phyloP scores from a whole-genome alignment of 2,113 vertebrate species.

The Oncorhynchus tshawytscha region DNA sequence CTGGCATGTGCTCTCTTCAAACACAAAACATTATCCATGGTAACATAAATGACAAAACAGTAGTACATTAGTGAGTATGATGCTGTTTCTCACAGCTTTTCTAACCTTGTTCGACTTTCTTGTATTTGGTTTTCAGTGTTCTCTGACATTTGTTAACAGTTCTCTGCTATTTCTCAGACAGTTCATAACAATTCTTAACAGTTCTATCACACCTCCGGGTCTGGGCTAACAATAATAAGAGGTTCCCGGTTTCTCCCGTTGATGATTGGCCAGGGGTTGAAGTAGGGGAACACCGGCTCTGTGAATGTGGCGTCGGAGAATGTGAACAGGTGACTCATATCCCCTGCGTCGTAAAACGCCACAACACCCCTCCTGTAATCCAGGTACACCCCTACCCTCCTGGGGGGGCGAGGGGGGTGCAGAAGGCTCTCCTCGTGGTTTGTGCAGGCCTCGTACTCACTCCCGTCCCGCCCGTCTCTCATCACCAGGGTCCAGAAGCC shows the following conservation, averaged over 20 bases:
- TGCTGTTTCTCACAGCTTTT: background rate
- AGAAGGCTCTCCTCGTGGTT: slow-evolving; percentile 72
- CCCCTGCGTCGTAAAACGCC: slow-evolving; percentile 77
- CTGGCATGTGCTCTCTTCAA: no score
- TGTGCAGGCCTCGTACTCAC: slow-evolving; percentile 76
- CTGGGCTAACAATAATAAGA: slow-evolving; percentile 59
- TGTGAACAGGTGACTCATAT: slow-evolving; percentile 83
- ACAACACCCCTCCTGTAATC: slow-evolving; percentile 75
- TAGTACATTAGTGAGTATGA: background rate
- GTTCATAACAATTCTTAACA: no score
- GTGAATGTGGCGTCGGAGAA: slow-evolving; percentile 70
- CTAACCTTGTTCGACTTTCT: background rate
- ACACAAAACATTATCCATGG: no score
- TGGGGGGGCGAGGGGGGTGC: slow-evolving; percentile 47
- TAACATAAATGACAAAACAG: no score
- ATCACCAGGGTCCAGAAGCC: slow-evolving; percentile 83
- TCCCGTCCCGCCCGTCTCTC: slow-evolving; percentile 42
- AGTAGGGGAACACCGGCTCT: slow-evolving; percentile 78
- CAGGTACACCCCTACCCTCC: slow-evolving; percentile 77
- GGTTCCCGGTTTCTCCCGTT: slow-evolving; percentile 74
- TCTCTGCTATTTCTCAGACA: no score
- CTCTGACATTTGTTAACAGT: background rate
- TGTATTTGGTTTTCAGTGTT: background rate
- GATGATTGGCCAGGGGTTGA: slow-evolving; percentile 83
- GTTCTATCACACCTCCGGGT: background rate